Conservation (phyloP, 1,140 invertebrate genomes). For the Latrodectus geometricus region DNA sequence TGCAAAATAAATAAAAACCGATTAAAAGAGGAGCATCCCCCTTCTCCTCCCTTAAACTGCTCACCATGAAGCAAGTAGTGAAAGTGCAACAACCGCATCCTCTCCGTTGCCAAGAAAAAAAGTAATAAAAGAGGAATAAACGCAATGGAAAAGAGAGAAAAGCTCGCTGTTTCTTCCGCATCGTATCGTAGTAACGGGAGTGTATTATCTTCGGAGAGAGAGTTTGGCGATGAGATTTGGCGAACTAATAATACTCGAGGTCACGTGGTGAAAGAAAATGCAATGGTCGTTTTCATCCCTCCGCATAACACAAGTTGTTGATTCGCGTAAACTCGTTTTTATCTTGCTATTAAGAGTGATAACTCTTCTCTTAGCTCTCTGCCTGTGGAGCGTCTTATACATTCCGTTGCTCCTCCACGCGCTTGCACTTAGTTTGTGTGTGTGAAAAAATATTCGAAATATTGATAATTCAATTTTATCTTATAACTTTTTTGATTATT, state of each 20-base stretch:
- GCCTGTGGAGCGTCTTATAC: neutral
- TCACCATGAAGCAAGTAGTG: neutral
- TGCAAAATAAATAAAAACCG: constrained; percentile 10
- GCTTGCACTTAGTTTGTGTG: neutral
- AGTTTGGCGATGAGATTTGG: constrained; percentile 43
- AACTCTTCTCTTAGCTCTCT: neutral
- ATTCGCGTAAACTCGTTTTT: constrained; percentile 6
- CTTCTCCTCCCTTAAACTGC: neutral
- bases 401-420: neutral
- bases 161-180: constrained; percentile 22
- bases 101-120: neutral
- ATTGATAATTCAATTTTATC: too few relatives aligned
- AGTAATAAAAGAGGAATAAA: constrained; percentile 4
- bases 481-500: too few relatives aligned
- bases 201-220: neutral
- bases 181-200: constrained; percentile 18
- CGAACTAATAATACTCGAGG: constrained; percentile 40
- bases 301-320: constrained; percentile 10
- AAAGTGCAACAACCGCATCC: constrained; percentile 55
- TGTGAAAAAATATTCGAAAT: neutral
- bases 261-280: constrained; percentile 36
- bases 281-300: constrained; percentile 4
- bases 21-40: neutral
- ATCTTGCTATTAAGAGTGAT: neutral
- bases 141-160: neutral